phyloP scores from a whole-genome alignment of 2,113 vertebrate species.

The Mus spicilegus region DNA sequence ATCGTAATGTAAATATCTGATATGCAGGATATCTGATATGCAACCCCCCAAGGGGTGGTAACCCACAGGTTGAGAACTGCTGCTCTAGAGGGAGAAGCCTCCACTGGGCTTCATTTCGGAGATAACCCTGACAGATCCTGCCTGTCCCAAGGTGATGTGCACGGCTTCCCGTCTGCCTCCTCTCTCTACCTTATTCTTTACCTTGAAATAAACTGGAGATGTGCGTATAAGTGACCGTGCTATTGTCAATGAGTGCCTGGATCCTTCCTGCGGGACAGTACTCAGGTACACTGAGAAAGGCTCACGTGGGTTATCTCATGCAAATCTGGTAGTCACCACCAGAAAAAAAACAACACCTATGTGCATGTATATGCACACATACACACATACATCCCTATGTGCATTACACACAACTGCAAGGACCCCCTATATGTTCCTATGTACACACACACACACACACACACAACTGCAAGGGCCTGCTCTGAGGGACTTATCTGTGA shows the following conservation, averaged over 20 bases:
- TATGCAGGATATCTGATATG: not conserved
- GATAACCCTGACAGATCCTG: not conserved
- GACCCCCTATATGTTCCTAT: not conserved
- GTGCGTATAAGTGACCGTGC: not conserved
- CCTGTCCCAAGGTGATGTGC: not conserved
- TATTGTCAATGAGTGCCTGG: not conserved
- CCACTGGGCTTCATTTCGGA: not conserved
- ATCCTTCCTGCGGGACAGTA: accelerated
- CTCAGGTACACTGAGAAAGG: not conserved
- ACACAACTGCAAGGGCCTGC: not conserved
- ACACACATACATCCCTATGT: not conserved
- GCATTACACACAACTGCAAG: too few relatives aligned
- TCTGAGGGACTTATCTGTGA: not conserved
- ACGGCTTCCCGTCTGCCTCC: not conserved
- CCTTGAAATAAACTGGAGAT: not conserved
- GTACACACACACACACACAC: not conserved
- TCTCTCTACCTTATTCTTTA: not conserved
- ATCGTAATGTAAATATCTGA: not conserved
- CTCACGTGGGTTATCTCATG: accelerated
- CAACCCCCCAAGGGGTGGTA: not conserved
- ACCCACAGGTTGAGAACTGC: not conserved
- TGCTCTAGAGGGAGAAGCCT: not conserved
- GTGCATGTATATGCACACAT: not conserved
- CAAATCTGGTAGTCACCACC: too few relatives aligned
- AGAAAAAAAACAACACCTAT: not conserved